These are phyloP conservation scores for Galeopterus variegatus DNA, from an alignment of 2,113 vertebrate genomes.

Conservation along the genomic window DNA sequence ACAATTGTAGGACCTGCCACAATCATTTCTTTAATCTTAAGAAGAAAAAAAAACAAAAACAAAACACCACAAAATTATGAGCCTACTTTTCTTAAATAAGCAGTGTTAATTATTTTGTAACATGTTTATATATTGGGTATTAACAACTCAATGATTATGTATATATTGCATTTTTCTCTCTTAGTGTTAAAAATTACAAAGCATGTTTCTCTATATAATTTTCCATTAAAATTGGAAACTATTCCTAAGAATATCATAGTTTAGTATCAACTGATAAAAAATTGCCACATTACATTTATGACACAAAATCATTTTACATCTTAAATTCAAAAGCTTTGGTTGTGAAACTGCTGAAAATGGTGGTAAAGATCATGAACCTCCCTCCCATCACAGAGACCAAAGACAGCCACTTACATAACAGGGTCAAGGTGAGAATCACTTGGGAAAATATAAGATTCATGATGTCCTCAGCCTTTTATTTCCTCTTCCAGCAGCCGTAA, in stretches of 20 bases:
- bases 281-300: background rate
- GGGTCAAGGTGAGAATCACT: background rate
- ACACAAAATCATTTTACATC: background rate
- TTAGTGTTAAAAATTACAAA: background rate
- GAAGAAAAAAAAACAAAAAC: background rate
- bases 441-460: background rate
- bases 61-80: background rate
- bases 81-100: background rate
- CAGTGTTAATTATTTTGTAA: background rate
- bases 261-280: slow-evolving; percentile 1
- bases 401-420: background rate
- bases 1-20: background rate
- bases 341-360: background rate
- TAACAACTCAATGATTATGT: background rate
- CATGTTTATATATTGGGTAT: background rate
- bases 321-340: background rate
- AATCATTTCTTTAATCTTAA: background rate
- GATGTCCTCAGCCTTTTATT: background rate
- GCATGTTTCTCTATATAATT: background rate
- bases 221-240: background rate
- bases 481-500: background rate
- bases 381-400: background rate
- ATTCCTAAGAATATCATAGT: background rate
- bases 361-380: background rate
- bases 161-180: background rate